A percentile compares a stretch with the other conserved stretches of the same genome.
Conservation (phyloP, 2,113 vertebrate species). For the Ictidomys tridecemlineatus region DNA sequence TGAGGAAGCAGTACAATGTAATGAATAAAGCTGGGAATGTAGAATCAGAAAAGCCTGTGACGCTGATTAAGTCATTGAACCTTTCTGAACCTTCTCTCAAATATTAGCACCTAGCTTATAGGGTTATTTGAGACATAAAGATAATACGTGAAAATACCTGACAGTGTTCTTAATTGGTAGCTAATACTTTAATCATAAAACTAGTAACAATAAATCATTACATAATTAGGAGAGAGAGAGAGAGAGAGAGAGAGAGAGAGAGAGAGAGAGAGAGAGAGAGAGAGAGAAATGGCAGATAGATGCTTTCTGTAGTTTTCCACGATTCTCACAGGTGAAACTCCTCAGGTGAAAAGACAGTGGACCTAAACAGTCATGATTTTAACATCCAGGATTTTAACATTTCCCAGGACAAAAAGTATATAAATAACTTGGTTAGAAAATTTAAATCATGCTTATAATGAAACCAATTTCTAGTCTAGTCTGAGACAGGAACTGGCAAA, state of each 20-base stretch:
- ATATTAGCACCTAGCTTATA: background rate
- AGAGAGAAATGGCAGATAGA: background rate
- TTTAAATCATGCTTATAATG: background rate
- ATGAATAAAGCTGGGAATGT: background rate
- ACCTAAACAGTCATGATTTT: background rate
- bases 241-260: no score
- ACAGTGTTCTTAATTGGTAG: background rate
- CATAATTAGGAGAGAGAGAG: background rate
- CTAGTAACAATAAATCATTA: background rate
- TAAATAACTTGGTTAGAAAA: constrained; percentile 11
- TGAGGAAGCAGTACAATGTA: background rate
- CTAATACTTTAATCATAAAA: background rate
- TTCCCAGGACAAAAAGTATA: background rate
- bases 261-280: background rate
- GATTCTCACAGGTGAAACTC: background rate
- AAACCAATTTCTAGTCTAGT: background rate
- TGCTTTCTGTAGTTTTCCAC: background rate
- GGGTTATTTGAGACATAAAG: background rate
- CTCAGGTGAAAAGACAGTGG: background rate
- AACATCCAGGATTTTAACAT: background rate
- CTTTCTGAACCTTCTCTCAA: background rate
- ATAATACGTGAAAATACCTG: background rate
- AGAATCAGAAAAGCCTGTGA: background rate
- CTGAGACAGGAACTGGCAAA: background rate
- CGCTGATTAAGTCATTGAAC: background rate